Conservation (phyloP, 1,140 invertebrate genomes). For the Lepidostoma basale region DNA sequence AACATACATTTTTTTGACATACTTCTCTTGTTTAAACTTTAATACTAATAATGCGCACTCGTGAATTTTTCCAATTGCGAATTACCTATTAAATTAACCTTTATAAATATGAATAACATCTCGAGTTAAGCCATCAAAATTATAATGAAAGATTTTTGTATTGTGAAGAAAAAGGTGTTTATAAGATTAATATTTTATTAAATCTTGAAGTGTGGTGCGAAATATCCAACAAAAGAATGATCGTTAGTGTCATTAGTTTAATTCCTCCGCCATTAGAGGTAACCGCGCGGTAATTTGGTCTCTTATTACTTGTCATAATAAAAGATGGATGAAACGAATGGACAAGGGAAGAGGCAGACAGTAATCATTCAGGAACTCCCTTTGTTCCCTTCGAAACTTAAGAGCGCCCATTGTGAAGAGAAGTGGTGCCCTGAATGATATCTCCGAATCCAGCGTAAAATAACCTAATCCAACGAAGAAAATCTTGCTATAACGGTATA, state of each 20-base stretch:
- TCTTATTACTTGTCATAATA: slow-evolving; percentile 27
- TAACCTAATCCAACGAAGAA: too few relatives aligned
- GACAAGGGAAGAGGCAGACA: neutral
- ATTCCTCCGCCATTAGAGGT: slow-evolving; percentile 6
- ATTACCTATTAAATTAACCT: too few relatives aligned
- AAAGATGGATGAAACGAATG: slow-evolving; percentile 9
- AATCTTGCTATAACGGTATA: too few relatives aligned
- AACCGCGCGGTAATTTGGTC: neutral
- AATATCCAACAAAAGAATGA: slow-evolving; percentile 9
- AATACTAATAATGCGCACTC: too few relatives aligned
- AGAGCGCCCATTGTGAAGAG: neutral
- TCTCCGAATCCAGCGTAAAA: slow-evolving; percentile 16
- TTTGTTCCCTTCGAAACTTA: slow-evolving; percentile 11
- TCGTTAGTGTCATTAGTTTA: neutral
- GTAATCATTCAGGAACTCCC: slow-evolving; percentile 7
- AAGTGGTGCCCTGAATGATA: slow-evolving; percentile 5
- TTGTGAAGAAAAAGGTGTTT: too few relatives aligned
- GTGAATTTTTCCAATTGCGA: too few relatives aligned
- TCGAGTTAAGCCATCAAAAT: too few relatives aligned
- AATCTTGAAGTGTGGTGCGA: neutral
- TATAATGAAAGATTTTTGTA: too few relatives aligned
- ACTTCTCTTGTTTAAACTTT: too few relatives aligned
- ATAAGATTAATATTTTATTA: too few relatives aligned
- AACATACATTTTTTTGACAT: too few relatives aligned
- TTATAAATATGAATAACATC: too few relatives aligned